These are phyloP conservation scores for Ganaspis sp. DNA, from an alignment of 1,140 invertebrate species.

Conservation along the genomic window DNA sequence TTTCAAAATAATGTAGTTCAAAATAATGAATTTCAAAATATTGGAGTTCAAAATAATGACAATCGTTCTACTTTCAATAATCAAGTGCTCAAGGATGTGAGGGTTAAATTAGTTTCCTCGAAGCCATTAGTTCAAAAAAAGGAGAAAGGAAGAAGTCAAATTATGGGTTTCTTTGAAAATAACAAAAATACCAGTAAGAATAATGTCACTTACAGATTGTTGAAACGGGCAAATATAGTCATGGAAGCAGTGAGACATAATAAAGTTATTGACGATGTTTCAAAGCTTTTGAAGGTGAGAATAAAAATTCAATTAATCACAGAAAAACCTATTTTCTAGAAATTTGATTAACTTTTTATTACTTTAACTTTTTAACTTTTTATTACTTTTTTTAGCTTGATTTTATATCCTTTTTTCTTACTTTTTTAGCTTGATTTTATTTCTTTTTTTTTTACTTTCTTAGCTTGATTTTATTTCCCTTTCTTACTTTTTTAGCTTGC, in stretches of 20 bases:
- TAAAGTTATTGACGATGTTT: constrained; percentile 78
- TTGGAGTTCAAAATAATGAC: constrained; percentile 10
- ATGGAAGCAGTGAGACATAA: constrained; percentile 78
- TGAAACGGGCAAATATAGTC: constrained; percentile 80
- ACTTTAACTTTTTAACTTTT: too few relatives aligned
- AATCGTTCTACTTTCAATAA: constrained; percentile 32
- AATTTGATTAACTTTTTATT: background rate
- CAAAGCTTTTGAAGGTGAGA: constrained; percentile 76
- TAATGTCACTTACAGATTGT: constrained; percentile 73
- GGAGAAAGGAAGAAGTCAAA: constrained; percentile 50
- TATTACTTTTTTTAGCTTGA: too few relatives aligned
- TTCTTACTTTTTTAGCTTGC: too few relatives aligned
- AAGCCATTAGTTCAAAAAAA: constrained; percentile 54
- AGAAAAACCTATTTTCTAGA: too few relatives aligned
- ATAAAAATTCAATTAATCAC: too few relatives aligned
- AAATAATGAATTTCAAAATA: constrained; percentile 33
- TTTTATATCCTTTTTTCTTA: too few relatives aligned
- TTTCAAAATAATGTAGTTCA: constrained; percentile 20
- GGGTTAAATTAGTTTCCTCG: constrained; percentile 60
- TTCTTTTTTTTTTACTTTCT: too few relatives aligned
- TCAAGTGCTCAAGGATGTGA: constrained; percentile 62
- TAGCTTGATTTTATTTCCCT: too few relatives aligned
- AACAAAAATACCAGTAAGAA: constrained; percentile 60
- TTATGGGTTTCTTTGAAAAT: constrained; percentile 66
- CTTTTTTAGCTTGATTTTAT: too few relatives aligned